phyloP scores from a whole-genome alignment of 2,113 vertebrate genomes.

The Hymenochirus boettgeri region DNA sequence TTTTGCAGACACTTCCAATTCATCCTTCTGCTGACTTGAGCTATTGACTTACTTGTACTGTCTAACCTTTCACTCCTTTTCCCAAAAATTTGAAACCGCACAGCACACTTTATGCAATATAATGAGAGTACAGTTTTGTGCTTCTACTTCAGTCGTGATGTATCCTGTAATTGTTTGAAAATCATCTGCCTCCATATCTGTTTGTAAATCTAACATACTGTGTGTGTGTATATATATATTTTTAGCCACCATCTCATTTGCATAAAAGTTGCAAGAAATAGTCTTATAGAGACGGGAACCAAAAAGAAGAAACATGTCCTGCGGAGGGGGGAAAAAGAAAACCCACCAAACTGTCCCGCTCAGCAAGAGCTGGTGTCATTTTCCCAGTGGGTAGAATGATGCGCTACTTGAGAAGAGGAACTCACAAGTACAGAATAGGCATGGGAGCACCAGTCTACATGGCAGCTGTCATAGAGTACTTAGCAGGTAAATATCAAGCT shows the following conservation, averaged over 20 bases:
- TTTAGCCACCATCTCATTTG: slow-evolving; percentile 45
- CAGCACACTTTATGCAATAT: too few relatives aligned
- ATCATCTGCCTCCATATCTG: too few relatives aligned
- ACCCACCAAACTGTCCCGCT: slow-evolving; percentile 90
- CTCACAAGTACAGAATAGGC: slow-evolving; percentile 95
- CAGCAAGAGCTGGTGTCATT: slow-evolving; percentile 87
- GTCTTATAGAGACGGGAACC: slow-evolving; percentile 47
- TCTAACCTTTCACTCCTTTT: too few relatives aligned
- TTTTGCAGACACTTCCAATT: too few relatives aligned
- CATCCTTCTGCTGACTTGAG: too few relatives aligned
- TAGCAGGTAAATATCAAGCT: slow-evolving; percentile 75
- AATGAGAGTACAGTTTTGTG: too few relatives aligned
- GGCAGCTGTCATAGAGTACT: slow-evolving; percentile 97
- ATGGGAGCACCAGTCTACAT: slow-evolving; percentile 96
- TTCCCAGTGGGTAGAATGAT: slow-evolving; percentile 97
- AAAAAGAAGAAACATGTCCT: slow-evolving; percentile 74
- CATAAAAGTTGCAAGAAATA: slow-evolving; percentile 26
- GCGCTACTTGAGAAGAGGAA: slow-evolving; percentile 92
- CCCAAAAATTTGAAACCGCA: too few relatives aligned
- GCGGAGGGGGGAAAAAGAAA: slow-evolving; percentile 97
- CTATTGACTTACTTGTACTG: too few relatives aligned
- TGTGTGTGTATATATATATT: slow-evolving; percentile 40
- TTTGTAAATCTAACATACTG: not conserved
- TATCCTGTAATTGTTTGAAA: too few relatives aligned
- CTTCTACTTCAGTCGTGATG: too few relatives aligned